Percentiles rank a stretch among this genome's conserved stretches.
Evolutionary conservation across 1,140 invertebrate species (phyloP).

Genomic region (Cydia strobilella): DNA sequence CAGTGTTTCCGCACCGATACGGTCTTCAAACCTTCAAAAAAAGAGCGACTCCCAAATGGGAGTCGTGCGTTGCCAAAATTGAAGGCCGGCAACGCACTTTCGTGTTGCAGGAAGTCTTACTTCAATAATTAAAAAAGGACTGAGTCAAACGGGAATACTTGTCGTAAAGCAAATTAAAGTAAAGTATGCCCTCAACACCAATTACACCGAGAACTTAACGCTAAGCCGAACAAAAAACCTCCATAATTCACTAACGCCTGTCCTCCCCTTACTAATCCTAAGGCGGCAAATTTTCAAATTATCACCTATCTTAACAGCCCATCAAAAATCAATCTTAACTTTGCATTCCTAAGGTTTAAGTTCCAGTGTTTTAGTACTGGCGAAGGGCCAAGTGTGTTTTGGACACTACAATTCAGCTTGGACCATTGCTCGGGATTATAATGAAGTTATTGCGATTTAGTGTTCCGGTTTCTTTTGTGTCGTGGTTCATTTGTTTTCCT

Average conservation of each 20-base stretch:
- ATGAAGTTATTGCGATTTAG: constrained; percentile 16
- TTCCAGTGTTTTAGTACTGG: background rate
- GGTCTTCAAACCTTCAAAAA: no score
- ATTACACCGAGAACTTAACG: background rate
- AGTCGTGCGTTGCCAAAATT: no score
- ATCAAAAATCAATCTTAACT: background rate
- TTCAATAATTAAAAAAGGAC: no score
- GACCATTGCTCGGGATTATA: constrained; percentile 13
- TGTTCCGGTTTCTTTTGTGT: constrained; percentile 1
- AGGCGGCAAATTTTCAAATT: constrained; percentile 11
- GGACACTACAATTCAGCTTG: background rate
- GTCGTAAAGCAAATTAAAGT: background rate
- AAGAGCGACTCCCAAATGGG: no score
- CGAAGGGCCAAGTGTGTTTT: constrained; percentile 1
- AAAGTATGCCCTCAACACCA: background rate
- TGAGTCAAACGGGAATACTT: no score
- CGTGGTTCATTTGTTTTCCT: background rate
- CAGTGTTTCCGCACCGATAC: no score
- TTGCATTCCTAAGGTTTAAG: background rate
- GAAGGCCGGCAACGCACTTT: no score
- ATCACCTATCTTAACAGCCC: background rate
- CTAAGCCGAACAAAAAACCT: constrained; percentile 8
- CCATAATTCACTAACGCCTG: background rate
- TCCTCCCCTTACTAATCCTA: constrained; percentile 10
- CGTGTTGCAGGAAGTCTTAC: no score